Evolutionary conservation across 2,888 invertebrate genomes (phyloP), one percentile per base, ranked within the genome.

Genomic region (Pseudococcus longispinus): DNA sequence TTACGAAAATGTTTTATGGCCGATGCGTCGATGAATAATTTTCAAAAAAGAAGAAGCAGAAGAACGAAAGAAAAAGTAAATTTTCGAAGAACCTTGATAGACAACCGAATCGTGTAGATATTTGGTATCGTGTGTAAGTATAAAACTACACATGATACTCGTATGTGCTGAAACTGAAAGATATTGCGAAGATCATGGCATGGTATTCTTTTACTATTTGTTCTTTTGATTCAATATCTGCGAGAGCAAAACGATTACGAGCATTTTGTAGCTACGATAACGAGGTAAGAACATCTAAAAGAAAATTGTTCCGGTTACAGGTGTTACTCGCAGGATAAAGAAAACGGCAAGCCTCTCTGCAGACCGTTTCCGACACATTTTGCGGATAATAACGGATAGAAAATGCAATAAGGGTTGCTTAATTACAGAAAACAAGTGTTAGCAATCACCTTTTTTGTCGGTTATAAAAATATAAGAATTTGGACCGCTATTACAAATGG

Each of bases 371-470:
- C 32, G 70, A 85, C 85, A 85, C 85, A 46, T 85, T 85, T 85
- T 85, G 85, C 85, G 85, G 85, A 85, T 85, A 85, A 85, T 85
- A 85, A 85, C 77, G 85, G 74, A 85, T 70, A 42, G 74, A 51
- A 85, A 85, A 44, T 85, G 85, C 46, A 46, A 29, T 42, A 46
- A 74, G 77, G 85, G 85, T 44, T 74, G 85, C 77, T 85, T 85
- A 85, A 85, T 85, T 85, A 85, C 85, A 44, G 51, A 85, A 85
- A 85, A 85, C 85, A 85, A 85, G 85, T 85, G 85, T 85, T 85
- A 85, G 85, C 44, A 85, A 85, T 74, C 85, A 85, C 74, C 77
- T 85, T 74, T 74, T 74, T 74, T 74, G 74, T 29, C 32, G 74
- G 74, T 74, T 74, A 74, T 74, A 74, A 74, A 74, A 74, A 74